Conservation (phyloP, 2,888 invertebrate genomes). For the Eupithecia subfuscata region DNA sequence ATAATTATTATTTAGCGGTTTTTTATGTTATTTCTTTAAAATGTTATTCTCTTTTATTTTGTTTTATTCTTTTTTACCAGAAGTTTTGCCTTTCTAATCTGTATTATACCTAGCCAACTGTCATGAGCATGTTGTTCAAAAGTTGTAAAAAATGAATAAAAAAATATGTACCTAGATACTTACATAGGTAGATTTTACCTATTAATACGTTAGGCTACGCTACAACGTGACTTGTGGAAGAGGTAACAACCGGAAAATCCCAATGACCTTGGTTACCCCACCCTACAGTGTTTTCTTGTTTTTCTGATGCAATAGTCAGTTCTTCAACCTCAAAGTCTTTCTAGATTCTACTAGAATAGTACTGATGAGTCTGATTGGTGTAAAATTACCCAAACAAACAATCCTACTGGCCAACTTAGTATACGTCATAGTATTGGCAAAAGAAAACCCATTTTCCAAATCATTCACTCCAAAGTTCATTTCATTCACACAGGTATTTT, state of each 20-base stretch:
- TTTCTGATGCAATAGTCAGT: constrained; percentile 64
- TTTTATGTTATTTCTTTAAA: too few species aligned
- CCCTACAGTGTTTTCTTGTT: constrained; percentile 36
- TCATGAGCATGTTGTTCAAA: too few species aligned
- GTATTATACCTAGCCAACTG: too few species aligned
- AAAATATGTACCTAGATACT: background rate
- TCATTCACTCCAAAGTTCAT: constrained; percentile 4
- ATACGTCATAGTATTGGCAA: background rate
- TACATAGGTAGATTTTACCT: background rate
- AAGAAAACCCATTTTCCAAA: background rate
- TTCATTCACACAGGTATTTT: too few species aligned
- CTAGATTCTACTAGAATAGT: constrained; percentile 22
- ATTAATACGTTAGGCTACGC: too few species aligned
- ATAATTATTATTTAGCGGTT: too few species aligned
- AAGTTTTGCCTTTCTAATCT: too few species aligned
- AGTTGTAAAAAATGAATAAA: too few species aligned
- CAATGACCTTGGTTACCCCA: constrained; percentile 24
- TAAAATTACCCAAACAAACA: constrained; percentile 26
- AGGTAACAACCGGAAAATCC: background rate
- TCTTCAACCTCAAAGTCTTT: constrained; percentile 33
- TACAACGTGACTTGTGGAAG: background rate
- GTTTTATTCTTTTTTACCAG: too few species aligned
- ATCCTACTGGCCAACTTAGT: background rate
- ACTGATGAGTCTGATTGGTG: constrained; percentile 31
- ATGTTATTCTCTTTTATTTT: too few species aligned